Evolutionary conservation across 2,888 invertebrate species (phyloP).

Genomic region (Cremastinae sp.): DNA sequence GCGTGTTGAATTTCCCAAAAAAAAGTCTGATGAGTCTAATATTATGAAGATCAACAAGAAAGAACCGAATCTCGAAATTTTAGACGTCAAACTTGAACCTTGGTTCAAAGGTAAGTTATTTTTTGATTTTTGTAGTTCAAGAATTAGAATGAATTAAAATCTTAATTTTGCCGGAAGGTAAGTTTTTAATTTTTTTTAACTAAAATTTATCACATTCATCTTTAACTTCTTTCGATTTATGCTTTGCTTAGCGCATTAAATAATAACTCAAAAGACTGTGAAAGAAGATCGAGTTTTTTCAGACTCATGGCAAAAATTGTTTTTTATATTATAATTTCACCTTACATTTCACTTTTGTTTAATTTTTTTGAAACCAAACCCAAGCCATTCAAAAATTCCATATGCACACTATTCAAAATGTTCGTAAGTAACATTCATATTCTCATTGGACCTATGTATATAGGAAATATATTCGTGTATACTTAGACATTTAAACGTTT

Average conservation of each 20-base stretch:
- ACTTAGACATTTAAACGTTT: too few relatives aligned
- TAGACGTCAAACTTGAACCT: slow-evolving; percentile 68
- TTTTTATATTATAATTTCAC: too few relatives aligned
- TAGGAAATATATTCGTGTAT: too few relatives aligned
- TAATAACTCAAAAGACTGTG: slow-evolving; percentile 14
- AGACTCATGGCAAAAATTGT: too few relatives aligned
- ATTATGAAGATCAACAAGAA: slow-evolving; percentile 73
- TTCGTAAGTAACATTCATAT: too few relatives aligned
- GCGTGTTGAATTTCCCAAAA: slow-evolving; percentile 68
- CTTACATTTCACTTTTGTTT: too few relatives aligned
- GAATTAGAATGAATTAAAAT: too few relatives aligned
- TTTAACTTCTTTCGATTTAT: slow-evolving; percentile 23
- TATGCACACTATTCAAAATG: too few relatives aligned
- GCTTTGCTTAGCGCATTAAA: slow-evolving; percentile 43
- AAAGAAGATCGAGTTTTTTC: too few relatives aligned
- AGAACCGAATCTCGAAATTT: slow-evolving; percentile 67
- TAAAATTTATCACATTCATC: slow-evolving; percentile 6
- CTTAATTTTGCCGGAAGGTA: slow-evolving; percentile 28
- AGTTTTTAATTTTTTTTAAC: slow-evolving; percentile 29
- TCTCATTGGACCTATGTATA: too few relatives aligned
- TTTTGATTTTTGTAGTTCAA: slow-evolving; percentile 4
- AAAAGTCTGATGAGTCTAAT: slow-evolving; percentile 66
- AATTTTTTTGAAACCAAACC: too few relatives aligned
- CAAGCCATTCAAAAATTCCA: too few relatives aligned
- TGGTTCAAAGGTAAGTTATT: slow-evolving; percentile 69